Evolutionary conservation across 2,113 vertebrate genomes (phyloP), one percentile per base, ranked within the genome.

Genomic region (Barnardius zonarius): DNA sequence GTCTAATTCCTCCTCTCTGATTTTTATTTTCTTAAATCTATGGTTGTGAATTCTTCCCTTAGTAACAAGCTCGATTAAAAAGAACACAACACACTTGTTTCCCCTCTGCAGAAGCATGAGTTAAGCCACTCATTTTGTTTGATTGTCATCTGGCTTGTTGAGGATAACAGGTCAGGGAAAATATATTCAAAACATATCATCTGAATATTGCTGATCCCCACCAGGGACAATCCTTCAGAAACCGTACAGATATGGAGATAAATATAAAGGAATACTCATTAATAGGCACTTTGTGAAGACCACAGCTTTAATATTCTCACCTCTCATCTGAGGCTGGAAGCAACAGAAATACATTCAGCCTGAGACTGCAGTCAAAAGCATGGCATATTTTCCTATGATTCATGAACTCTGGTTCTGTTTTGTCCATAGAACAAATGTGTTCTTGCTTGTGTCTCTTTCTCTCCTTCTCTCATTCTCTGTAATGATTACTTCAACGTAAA

Each of bases 21-120:
- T 96, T 97, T 98, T 97, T 96, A 94, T 98, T 98, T 96, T 96
- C 96, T 94, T 93, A 97, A 97, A 98, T 95, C 95, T 96, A 96
- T 96, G 95, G 95, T 97, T 98, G 98, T 91, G 97, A 98, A 97
- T 97, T 97, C 95, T 91, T 97, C 96, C 97, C 92, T 95, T 91
- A 97, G 97, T 97, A 98, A 97, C 31, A 67, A 97, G 97, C 96
- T 97, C 97, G 96, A 98, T 96, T 96, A 95, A 97, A 93, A 97
- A 97, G 96, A 97, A 97, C 96, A 97, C 54, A 85, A 96, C 84
- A 94, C 73, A 88, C 70, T 90, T 97, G 93, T 97, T 95, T 96
- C 91, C 90, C 92, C 89, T 96, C 95, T 94, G 84, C 97, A 95
- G 94, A 98, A 98, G 97, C 98, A 98, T 97, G 97, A 97, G 92